Percentiles rank a stretch among this genome's conserved stretches.
phyloP scores from a whole-genome alignment of 2,113 vertebrate genomes.

The Paracanthobrama guichenoti region DNA sequence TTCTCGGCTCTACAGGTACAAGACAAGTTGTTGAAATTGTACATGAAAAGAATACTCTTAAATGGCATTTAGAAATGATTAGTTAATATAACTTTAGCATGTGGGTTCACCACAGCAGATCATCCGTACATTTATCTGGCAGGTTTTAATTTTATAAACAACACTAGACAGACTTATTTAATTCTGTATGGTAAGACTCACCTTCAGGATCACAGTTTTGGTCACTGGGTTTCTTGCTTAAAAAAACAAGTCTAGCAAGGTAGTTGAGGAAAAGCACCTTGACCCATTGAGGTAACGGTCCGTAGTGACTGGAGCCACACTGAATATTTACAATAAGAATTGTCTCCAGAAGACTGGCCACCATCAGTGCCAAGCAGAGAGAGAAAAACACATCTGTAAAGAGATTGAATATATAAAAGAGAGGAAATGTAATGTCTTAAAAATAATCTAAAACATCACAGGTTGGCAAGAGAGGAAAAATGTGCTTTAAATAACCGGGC shows the following conservation, averaged over 20 bases:
- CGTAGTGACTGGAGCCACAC: constrained; percentile 47
- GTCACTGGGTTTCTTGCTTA: constrained; percentile 42
- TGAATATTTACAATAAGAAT: constrained; percentile 70
- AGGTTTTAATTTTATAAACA: not conserved
- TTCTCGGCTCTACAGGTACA: not conserved
- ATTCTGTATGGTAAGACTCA: not conserved
- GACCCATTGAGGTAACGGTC: constrained; percentile 62
- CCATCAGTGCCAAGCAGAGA: constrained; percentile 73
- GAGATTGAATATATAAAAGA: not conserved
- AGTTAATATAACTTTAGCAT: no score
- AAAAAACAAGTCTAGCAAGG: constrained; percentile 59
- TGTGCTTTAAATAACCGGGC: not conserved
- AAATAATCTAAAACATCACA: no score
- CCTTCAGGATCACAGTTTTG: not conserved
- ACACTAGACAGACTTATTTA: not conserved
- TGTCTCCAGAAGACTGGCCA: constrained; percentile 73
- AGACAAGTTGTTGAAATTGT: not conserved
- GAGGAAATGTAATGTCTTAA: not conserved
- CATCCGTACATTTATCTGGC: not conserved
- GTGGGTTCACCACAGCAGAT: no score
- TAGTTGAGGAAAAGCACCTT: constrained; percentile 58
- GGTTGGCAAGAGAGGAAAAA: not conserved
- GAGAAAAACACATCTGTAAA: constrained; percentile 71
- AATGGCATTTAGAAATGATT: no score
- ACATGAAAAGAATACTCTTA: no score